These are phyloP conservation scores for Pristionchus exspectatus DNA, from an alignment of 2,888 invertebrate species.

Conservation along the genomic window DNA sequence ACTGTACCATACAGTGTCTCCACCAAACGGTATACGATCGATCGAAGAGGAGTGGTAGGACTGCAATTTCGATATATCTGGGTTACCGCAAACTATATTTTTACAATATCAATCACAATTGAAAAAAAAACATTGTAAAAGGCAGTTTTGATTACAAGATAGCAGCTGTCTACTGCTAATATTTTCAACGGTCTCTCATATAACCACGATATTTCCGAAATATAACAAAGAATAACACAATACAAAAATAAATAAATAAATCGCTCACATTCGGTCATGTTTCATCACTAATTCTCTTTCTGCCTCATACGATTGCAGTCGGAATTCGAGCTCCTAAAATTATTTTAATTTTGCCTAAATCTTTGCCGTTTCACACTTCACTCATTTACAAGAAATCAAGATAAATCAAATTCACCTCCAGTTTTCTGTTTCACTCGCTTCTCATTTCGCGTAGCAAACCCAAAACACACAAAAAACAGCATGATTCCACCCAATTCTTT, in stretches of 20 bases:
- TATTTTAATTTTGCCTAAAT: background rate
- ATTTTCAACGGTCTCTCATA: too few species aligned
- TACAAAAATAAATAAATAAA: background rate
- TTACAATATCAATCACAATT: too few species aligned
- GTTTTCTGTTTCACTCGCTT: too few species aligned
- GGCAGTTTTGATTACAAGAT: too few species aligned
- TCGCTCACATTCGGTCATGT: background rate
- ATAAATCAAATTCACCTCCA: too few species aligned
- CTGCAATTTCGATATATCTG: background rate
- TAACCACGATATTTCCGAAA: too few species aligned
- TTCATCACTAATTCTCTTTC: background rate
- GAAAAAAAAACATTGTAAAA: too few species aligned
- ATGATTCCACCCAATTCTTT: too few species aligned
- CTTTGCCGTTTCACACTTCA: background rate
- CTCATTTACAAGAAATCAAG: background rate
- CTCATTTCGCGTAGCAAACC: too few species aligned
- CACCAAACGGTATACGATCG: background rate
- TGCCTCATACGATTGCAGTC: background rate
- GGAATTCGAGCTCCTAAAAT: background rate
- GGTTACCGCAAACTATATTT: too few species aligned
- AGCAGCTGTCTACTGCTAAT: too few species aligned
- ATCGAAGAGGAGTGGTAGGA: background rate
- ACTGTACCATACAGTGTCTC: conserved; percentile 2
- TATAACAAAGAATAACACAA: background rate
- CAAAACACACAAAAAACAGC: too few species aligned